phyloP scores from a whole-genome alignment of 2,888 invertebrate genomes.

The Euproctis similis region DNA sequence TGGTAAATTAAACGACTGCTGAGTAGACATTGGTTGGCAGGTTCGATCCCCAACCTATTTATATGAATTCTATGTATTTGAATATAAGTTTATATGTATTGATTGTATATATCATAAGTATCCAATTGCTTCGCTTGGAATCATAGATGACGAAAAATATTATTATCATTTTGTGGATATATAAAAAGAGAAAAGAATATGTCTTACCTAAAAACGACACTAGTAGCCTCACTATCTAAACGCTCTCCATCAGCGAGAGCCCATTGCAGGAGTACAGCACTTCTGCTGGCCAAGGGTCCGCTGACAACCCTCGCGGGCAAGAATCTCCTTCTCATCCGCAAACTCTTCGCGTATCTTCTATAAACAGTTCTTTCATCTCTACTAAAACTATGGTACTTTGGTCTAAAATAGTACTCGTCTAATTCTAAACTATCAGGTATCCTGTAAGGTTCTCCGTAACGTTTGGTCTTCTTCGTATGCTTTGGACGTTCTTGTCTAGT shows the following conservation, averaged over 20 bases:
- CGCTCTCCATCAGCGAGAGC: conserved; percentile 51
- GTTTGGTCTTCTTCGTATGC: conserved; percentile 32
- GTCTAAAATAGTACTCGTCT: conserved; percentile 52
- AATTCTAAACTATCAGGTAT: conserved; percentile 33
- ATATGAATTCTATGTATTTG: too few species aligned
- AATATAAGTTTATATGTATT: too few species aligned
- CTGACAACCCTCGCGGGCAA: conserved; percentile 51
- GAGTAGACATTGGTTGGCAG: too few species aligned
- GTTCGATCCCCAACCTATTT: too few species aligned
- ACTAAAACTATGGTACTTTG: conserved; percentile 39
- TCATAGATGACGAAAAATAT: too few species aligned
- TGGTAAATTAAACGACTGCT: too few species aligned
- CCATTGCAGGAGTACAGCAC: conserved; percentile 52
- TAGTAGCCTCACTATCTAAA: conserved; percentile 48
- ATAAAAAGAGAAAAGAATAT: too few species aligned
- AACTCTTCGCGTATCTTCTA: conserved; percentile 31
- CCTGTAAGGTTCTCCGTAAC: conserved; percentile 21
- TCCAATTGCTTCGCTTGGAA: too few species aligned
- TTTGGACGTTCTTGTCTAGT: conserved; percentile 43
- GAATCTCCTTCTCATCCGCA: conserved; percentile 43
- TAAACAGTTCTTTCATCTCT: conserved; percentile 42
- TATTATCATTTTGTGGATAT: too few species aligned
- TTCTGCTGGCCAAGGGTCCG: conserved; percentile 44
- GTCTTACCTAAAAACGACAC: conserved; percentile 70
- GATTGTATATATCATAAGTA: too few species aligned